phyloP scores from a whole-genome alignment of 1,140 invertebrate genomes.

The Drosophila equinoxialis region DNA sequence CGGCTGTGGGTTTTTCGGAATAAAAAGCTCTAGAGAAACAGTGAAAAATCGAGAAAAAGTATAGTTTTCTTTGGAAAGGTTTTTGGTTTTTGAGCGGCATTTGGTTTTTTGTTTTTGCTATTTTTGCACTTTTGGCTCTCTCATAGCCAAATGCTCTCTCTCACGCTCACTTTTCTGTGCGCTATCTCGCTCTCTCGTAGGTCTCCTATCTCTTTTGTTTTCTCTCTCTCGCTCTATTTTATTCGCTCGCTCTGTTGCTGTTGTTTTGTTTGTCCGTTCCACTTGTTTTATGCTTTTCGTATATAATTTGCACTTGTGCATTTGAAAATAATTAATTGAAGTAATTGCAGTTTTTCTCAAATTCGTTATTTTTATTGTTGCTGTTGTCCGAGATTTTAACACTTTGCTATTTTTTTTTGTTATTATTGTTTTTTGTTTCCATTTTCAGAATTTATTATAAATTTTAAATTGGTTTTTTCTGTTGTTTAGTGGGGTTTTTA shows the following conservation, averaged over 20 bases:
- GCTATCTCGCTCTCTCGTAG: constrained; percentile 19
- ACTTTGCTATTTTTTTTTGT: constrained; percentile 13
- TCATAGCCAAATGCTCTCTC: constrained; percentile 9
- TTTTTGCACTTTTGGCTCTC: constrained; percentile 35
- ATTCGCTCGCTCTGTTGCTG: constrained; percentile 37
- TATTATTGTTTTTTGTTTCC: neutral
- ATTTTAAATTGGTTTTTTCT: constrained; percentile 14
- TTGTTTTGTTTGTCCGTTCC: constrained; percentile 67
- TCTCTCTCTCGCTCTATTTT: constrained; percentile 12
- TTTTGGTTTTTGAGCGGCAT: constrained; percentile 16
- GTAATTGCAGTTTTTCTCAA: constrained; percentile 19
- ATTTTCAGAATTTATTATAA: constrained; percentile 8
- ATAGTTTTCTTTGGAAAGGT: constrained; percentile 12
- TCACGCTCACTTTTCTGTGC: neutral
- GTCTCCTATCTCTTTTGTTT: neutral
- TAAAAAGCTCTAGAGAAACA: neutral
- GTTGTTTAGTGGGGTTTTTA: constrained; percentile 33
- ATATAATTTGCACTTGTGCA: constrained; percentile 52
- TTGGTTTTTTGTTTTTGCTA: constrained; percentile 2
- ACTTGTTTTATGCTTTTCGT: constrained; percentile 66
- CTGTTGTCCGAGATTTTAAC: constrained; percentile 5
- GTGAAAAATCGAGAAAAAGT: constrained; percentile 31
- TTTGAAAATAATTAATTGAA: constrained; percentile 22
- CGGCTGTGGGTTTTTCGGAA: neutral
- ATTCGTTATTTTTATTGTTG: neutral